A percentile compares a stretch with the other conserved stretches of the same genome.
Evolutionary conservation across 2,113 vertebrate species (phyloP).

Genomic region (Calidris pugnax): DNA sequence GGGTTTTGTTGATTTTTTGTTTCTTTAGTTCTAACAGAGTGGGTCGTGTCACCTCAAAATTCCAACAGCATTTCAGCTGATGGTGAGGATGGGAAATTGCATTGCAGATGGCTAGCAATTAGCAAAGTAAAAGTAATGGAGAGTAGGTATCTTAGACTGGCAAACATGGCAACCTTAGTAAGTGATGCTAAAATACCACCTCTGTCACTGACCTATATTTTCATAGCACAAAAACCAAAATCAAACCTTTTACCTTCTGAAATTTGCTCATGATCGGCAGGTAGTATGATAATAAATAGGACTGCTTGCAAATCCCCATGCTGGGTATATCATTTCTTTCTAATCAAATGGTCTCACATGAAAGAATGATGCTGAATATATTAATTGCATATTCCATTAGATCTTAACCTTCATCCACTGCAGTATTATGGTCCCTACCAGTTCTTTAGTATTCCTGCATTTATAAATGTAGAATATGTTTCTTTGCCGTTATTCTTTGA

Average conservation of each 20-base stretch:
- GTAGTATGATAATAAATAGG: background rate
- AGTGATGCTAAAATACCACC: background rate
- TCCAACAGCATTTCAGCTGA: background rate
- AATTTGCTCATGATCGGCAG: background rate
- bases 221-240: background rate
- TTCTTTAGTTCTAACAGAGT: background rate
- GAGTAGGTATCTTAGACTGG: background rate
- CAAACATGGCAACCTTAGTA: background rate
- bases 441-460: background rate
- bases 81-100: background rate
- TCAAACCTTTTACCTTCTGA: background rate
- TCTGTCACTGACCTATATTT: background rate
- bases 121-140: background rate
- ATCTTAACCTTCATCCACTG: conserved; percentile 22
- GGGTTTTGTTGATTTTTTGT: fast-evolving
- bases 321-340: background rate
- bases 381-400: conserved; percentile 30
- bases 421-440: background rate
- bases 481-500: background rate
- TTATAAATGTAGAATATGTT: background rate
- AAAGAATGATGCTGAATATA: conserved; percentile 14
- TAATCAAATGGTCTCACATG: background rate
- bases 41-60: background rate
- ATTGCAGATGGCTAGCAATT: background rate
- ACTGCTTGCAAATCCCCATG: background rate